A percentile compares a stretch with the other conserved stretches of the same genome.
These are phyloP conservation scores for Spilosoma lubricipeda DNA, from an alignment of 2,888 invertebrate genomes.

Conservation along the genomic window DNA sequence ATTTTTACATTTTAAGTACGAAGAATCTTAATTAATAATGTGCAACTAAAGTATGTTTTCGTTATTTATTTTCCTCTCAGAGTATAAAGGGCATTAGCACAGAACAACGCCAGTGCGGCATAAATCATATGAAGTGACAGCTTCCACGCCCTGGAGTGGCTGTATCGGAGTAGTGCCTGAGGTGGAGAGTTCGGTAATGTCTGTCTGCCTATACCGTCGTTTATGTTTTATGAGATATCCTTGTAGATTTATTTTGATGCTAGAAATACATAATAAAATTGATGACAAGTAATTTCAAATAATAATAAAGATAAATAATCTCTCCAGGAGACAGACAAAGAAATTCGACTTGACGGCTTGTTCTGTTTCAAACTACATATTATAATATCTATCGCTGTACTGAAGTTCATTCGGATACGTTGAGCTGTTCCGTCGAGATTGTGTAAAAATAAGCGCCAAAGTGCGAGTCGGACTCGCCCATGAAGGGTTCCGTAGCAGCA, in stretches of 20 bases:
- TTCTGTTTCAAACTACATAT: too few relatives aligned
- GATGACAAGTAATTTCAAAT: too few relatives aligned
- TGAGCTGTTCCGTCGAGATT: not conserved
- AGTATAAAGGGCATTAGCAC: conserved; percentile 43
- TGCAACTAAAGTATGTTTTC: conserved; percentile 11
- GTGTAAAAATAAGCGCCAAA: too few relatives aligned
- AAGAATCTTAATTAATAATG: conserved; percentile 28
- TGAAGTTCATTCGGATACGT: not conserved
- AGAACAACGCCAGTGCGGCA: conserved; percentile 39
- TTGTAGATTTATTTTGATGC: not conserved
- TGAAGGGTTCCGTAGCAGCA: too few relatives aligned
- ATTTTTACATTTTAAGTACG: not conserved
- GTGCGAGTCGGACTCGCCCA: too few relatives aligned
- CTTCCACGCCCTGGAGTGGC: conserved; percentile 45
- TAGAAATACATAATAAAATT: not conserved
- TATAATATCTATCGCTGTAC: not conserved
- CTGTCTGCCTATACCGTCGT: not conserved
- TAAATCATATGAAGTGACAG: conserved; percentile 55
- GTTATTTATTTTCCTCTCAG: conserved; percentile 28
- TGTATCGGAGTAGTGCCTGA: conserved; percentile 10
- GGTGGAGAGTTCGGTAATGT: conserved; percentile 22
- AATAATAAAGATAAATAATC: too few relatives aligned
- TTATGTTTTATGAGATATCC: not conserved
- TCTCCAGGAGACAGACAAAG: too few relatives aligned
- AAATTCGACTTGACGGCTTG: too few relatives aligned